Evolutionary conservation across 2,888 invertebrate species (phyloP).

Genomic region (Agrochola circellaris): DNA sequence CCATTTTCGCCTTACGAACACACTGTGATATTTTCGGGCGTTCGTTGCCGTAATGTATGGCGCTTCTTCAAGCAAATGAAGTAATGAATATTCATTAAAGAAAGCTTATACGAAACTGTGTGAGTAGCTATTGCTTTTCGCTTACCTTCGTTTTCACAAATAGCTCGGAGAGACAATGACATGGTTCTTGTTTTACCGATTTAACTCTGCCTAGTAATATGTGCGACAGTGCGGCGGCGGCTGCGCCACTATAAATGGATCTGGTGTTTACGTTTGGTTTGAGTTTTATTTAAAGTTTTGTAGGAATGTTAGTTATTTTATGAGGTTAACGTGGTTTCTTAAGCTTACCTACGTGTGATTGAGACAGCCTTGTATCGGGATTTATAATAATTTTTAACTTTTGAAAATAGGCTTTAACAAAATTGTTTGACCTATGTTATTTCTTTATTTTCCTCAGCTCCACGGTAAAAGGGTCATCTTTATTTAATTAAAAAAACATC

Average conservation of each 20-base stretch:
- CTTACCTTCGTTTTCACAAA: constrained; percentile 72
- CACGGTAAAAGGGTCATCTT: not conserved
- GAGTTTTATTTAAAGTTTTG: not conserved
- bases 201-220: constrained; percentile 31
- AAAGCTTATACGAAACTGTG: constrained; percentile 76
- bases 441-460: not conserved
- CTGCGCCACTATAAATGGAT: constrained; percentile 9
- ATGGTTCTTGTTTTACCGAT: constrained; percentile 60
- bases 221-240: constrained; percentile 11
- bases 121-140: constrained; percentile 74
- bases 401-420: not conserved
- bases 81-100: constrained; percentile 85
- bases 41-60: constrained; percentile 82
- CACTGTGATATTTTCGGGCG: constrained; percentile 70
- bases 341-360: not conserved
- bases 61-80: constrained; percentile 85
- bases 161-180: constrained; percentile 68
- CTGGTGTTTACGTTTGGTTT: not conserved
- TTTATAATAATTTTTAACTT: not conserved
- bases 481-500: not conserved
- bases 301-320: not conserved
- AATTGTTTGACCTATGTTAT: not conserved
- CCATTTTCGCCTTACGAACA: constrained; percentile 70
- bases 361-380: not conserved
- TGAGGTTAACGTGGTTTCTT: not conserved